Evolutionary conservation across 2,888 invertebrate species (phyloP), one percentile per base, ranked within the genome.

Genomic region (Synanthedon tipuliformis): DNA sequence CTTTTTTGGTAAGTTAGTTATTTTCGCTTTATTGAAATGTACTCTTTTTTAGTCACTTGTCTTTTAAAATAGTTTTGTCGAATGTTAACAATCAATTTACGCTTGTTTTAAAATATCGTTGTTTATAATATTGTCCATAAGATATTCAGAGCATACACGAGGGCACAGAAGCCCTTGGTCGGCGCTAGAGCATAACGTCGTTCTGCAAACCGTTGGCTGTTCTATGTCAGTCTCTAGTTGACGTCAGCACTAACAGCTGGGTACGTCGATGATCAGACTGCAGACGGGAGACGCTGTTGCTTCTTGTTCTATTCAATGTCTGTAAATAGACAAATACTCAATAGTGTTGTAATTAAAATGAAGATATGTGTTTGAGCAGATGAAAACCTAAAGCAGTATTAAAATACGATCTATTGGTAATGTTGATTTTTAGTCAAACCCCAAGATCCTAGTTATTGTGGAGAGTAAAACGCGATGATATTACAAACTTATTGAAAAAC

Each of bases 131-230:
- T 23, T 23, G 49, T 51, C 45, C 12, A 13, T 7, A 13, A 12
- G 15, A 11, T 49, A 15, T 18, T 16, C 7, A 49, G 48, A 61
- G 64, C 59, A 57, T 59, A 60, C 40, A 52, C 12, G 50, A 59
- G 56, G 48, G 51, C n/a, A 58, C 53, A 59, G 64, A 65, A 64
- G 61, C 62, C 59, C 54, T n/a, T 45, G 54, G 59, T 57, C 54
- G 64, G 41, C 64, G 71, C 70, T 81, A 86, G 58, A 86, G 79
- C 84, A 85, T 82, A 63, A 86, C 85, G 71, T 86, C 86, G 57
- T 70, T 73, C n/a, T 69, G 65, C 48, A 69, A 69, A 63, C 68
- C 75, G 56, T 41, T 50, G 40, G 69, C 61, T 55, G 70, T 68
- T 58, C 71, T 69, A 59, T 69, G 86, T 85, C 85, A 85, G 78